Evolutionary conservation across 2,797 vertebrate genomes (phyloP).

Genomic region (Sebastes miniatus): DNA sequence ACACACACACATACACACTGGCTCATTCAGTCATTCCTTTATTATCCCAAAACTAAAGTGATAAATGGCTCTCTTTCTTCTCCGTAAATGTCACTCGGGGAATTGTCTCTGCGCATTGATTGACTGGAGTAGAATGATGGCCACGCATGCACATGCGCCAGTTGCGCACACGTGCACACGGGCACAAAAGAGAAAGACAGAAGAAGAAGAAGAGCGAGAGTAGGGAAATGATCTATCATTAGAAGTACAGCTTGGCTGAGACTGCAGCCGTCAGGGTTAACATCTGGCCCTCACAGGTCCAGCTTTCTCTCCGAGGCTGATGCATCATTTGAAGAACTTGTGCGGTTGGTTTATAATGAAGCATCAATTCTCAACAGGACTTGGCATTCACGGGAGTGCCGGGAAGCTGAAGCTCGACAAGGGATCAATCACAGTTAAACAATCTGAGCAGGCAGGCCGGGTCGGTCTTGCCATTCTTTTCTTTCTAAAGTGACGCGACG

Average conservation of each 20-base stretch:
- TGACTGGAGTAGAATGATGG: slow-evolving; percentile 73
- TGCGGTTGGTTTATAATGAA: slow-evolving; percentile 49
- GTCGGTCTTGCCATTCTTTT: slow-evolving; percentile 39
- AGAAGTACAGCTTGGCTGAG: slow-evolving; percentile 50
- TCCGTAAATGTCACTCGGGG: slow-evolving; percentile 78
- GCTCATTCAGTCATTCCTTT: slow-evolving; percentile 80
- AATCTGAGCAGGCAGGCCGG: slow-evolving; percentile 54
- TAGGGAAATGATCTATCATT: slow-evolving; percentile 57
- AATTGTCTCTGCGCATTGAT: slow-evolving; percentile 80
- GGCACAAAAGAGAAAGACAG: slow-evolving; percentile 13
- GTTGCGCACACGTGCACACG: slow-evolving; percentile 12
- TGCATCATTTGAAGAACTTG: slow-evolving; percentile 61
- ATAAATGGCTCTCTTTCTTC: slow-evolving; percentile 81
- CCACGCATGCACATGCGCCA: slow-evolving; percentile 67
- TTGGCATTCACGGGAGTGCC: slow-evolving; percentile 57
- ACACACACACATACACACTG: slow-evolving; percentile 41
- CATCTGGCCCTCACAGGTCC: slow-evolving; percentile 58
- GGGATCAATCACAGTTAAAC: slow-evolving; percentile 70
- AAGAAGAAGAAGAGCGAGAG: not conserved
- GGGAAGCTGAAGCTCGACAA: slow-evolving; percentile 46
- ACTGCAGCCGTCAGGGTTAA: slow-evolving; percentile 55
- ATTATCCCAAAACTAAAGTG: slow-evolving; percentile 80
- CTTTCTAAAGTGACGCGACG: slow-evolving; percentile 47
- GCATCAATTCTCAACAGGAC: slow-evolving; percentile 62
- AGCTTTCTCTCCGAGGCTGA: slow-evolving; percentile 39